Evolutionary conservation across 2,888 invertebrate species (phyloP).

Genomic region (Agriotes lineatus): DNA sequence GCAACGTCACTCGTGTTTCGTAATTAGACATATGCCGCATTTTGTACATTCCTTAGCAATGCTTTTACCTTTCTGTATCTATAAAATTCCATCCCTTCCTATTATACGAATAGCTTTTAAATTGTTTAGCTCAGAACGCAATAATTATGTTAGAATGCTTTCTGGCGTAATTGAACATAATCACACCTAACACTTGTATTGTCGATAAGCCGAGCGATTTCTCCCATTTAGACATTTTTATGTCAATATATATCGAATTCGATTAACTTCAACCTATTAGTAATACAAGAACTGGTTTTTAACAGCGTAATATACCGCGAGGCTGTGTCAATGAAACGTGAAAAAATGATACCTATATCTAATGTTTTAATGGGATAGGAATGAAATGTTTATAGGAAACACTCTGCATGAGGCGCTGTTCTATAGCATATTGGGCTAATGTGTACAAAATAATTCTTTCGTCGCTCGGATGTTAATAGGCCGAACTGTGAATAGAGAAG

Average conservation of each 20-base stretch:
- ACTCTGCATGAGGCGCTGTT: background rate
- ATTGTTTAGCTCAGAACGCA: background rate
- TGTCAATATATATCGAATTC: conserved; percentile 13
- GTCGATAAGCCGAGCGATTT: conserved; percentile 22
- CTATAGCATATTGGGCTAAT: no score
- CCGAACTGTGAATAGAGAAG: no score
- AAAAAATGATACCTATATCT: background rate
- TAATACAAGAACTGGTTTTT: conserved; percentile 10
- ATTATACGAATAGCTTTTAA: background rate
- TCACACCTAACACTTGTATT: conserved; percentile 24
- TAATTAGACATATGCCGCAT: background rate
- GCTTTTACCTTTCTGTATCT: conserved; percentile 11
- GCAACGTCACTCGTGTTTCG: background rate
- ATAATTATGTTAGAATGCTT: conserved; percentile 29
- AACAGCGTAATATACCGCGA: background rate
- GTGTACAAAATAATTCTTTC: no score
- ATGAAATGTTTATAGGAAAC: background rate
- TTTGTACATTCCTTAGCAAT: background rate
- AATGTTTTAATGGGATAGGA: background rate
- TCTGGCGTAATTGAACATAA: conserved; percentile 25
- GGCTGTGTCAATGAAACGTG: background rate
- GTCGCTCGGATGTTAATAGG: no score
- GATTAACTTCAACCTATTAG: conserved; percentile 6
- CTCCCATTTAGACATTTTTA: conserved; percentile 22
- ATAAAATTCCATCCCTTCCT: conserved; percentile 3